Evolutionary conservation across 2,888 invertebrate species (phyloP), one percentile per base, ranked within the genome.

Genomic region (Anthophora plumipes): DNA sequence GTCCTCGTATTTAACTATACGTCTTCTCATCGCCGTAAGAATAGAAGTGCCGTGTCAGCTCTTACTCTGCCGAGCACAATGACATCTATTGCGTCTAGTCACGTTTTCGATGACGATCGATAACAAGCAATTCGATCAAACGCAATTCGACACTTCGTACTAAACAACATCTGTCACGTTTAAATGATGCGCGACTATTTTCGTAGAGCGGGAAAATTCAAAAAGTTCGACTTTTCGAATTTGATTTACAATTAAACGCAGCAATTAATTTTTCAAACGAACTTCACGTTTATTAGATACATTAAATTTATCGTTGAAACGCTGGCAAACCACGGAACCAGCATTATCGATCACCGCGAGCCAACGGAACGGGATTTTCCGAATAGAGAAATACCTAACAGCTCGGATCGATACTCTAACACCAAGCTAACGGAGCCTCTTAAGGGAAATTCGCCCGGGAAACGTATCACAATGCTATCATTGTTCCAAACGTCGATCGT

Each of bases 51-150:
- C 12, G 50, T 22, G 66, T 22, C 54, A 25, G 22, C 11, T 3
- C 6, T 22, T 12, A n/a, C n/a, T 39, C 12, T 0, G 54, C 39
- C n/a, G 12, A 67, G 17, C 25, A 31, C 61, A 25, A 43, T 43
- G 17, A 43, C 54, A 25, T 1, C 41, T n/a, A 68, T 66, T 25
- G 66, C 31, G 20, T 55, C 31, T 20, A 37, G 25, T 57, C 46
- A 20, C 31, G n/a, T n/a, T 8, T 8, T 31, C 54, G 54, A 70
- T 46, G 37, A 43, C 60, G 68, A 68, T 67, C 67, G 25, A 67
- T 55, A 7, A 37, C 20, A 7, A 2, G 14, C 48, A n/a, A n/a
- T 20, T 48, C 6, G 14, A 50, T 50, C 37, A 14, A 52, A 50
- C 37, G 20, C 11, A n/a, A 20, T 50, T 37, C 9, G 7, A n/a